Evolutionary conservation across 1,140 invertebrate species (phyloP), one percentile per base, ranked within the genome.

Genomic region (Grapholita molesta): DNA sequence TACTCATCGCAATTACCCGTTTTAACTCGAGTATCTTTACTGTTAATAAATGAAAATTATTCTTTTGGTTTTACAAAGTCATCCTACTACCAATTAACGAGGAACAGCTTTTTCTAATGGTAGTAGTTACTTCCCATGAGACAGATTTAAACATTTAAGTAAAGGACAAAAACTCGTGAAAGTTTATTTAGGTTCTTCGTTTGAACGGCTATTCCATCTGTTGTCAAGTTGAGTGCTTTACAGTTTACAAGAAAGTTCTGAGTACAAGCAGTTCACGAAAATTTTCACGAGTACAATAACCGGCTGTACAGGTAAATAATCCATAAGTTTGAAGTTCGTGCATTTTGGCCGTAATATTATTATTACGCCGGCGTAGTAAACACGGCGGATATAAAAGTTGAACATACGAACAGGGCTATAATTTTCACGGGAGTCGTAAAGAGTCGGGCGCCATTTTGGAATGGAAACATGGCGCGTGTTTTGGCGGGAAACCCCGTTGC

Each of bases 341-440:
- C 35, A 55, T 72, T 78, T 73, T 64, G 28, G 35, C 64, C 71
- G 68, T 79, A 79, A 76, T 75, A 78, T 66, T 78, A 82, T 78
- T 79, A 84, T 78, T 77, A 79, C 73, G 75, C 67, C 67, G 67
- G 69, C 75, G 68, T 67, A 69, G 72, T 76, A 70, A 70, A 68
- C 71, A 76, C 74, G 69, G 67, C 67, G 64, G 69, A 69, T 77
- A 83, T 88, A 84, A 88, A 86, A 88, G 79, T 88, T 86, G 84
- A 80, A 86, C 80, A 81, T 80, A 84, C 76, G 77, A 77, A 81
- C 75, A 80, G 69, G 71, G 76, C 78, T 69, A 79, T 86, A 88
- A 86, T 83, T 88, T 86, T 81, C 84, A 77, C 73, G 77, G 77
- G 76, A 81, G 76, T 84, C 84, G 83, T 88, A 86, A 86, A 86